Percentiles rank a stretch among this genome's conserved stretches.
phyloP scores from a whole-genome alignment of 2,113 vertebrate species.

The Polypterus senegalus region DNA sequence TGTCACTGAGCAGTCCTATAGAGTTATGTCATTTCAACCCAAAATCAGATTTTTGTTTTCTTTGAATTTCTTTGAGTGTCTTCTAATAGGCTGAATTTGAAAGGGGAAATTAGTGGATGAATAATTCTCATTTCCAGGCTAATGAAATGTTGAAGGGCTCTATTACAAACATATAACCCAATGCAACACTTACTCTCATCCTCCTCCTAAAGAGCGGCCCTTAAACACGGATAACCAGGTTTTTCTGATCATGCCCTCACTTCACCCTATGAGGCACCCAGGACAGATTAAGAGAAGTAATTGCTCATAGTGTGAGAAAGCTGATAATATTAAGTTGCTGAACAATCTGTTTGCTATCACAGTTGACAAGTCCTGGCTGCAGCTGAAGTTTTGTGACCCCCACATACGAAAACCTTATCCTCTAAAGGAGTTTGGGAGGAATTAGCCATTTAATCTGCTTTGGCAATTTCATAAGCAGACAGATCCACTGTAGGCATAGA shows the following conservation, averaged over 20 bases:
- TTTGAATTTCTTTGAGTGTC: too few relatives aligned
- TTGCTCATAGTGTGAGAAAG: constrained; percentile 26
- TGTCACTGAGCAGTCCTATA: too few relatives aligned
- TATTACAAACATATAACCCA: too few relatives aligned
- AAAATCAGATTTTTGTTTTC: too few relatives aligned
- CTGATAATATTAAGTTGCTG: constrained; percentile 29
- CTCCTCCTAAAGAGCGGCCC: too few relatives aligned
- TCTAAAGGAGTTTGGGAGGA: constrained; percentile 58
- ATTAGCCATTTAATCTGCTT: constrained; percentile 79
- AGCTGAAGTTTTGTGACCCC: constrained; percentile 41
- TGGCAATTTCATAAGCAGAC: constrained; percentile 60
- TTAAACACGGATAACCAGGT: too few relatives aligned
- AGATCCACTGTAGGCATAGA: constrained; percentile 46
- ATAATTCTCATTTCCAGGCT: too few relatives aligned
- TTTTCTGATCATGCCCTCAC: neutral
- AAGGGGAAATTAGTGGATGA: too few relatives aligned
- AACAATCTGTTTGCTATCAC: constrained; percentile 40
- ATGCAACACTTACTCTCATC: too few relatives aligned
- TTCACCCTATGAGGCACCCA: neutral
- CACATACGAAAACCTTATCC: constrained; percentile 65
- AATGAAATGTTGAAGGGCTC: too few relatives aligned
- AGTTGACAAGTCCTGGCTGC: constrained; percentile 52
- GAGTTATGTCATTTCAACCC: too few relatives aligned
- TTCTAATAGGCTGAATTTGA: too few relatives aligned
- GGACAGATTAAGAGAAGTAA: constrained; percentile 11